These are phyloP conservation scores for Hydrophis major DNA, from an alignment of 2,797 vertebrate genomes.

Conservation along the genomic window DNA sequence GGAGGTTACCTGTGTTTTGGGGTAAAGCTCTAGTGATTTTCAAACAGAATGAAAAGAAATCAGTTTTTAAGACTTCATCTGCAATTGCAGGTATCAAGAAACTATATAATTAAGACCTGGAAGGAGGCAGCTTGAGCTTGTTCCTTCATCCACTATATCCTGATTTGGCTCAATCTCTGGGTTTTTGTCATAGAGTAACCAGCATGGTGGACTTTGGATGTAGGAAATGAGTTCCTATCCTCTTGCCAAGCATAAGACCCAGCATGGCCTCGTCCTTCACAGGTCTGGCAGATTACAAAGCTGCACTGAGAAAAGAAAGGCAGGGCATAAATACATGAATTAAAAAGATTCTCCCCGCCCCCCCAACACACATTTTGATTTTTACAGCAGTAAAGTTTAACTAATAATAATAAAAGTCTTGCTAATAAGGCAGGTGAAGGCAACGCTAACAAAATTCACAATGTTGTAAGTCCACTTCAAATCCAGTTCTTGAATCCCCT, in stretches of 20 bases:
- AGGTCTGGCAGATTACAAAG: background rate
- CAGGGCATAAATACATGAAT: background rate
- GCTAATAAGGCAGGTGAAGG: background rate
- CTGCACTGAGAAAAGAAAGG: background rate
- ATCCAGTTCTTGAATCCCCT: background rate
- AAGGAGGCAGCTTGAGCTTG: background rate
- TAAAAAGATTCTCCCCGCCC: background rate
- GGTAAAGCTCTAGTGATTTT: background rate
- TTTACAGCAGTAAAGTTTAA: background rate
- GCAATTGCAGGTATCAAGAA: background rate
- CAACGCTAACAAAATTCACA: background rate
- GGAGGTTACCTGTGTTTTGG: background rate
- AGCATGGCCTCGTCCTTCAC: background rate
- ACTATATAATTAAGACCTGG: background rate
- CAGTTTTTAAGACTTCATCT: background rate
- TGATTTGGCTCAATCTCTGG: background rate
- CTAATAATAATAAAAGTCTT: background rate
- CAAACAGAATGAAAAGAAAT: background rate
- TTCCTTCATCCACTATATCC: background rate
- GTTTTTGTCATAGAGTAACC: background rate
- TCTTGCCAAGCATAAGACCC: background rate
- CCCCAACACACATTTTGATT: background rate
- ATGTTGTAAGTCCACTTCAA: background rate
- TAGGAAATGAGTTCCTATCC: background rate
- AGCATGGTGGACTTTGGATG: background rate